Evolutionary conservation across 2,888 invertebrate genomes (phyloP).

Genomic region (Amphipyra tragopoginis): DNA sequence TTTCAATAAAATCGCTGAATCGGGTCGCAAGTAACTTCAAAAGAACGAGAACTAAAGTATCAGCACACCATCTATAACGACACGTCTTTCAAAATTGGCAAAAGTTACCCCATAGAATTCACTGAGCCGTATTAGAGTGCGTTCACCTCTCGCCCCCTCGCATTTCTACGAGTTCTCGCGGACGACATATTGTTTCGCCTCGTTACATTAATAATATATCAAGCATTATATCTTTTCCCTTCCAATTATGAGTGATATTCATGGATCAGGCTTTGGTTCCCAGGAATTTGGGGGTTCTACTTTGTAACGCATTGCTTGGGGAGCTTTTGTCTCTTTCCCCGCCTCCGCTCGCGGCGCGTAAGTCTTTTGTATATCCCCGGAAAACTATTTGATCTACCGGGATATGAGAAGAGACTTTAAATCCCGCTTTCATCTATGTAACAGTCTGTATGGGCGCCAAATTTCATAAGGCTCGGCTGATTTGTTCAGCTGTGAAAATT

Average conservation of each 20-base stretch:
- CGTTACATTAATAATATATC: slow-evolving; percentile 44
- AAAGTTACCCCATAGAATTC: slow-evolving; percentile 44
- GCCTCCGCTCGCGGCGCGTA: neutral
- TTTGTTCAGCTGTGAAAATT: neutral
- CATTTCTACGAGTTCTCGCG: slow-evolving; percentile 51
- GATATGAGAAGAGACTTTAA: slow-evolving; percentile 18
- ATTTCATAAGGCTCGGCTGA: neutral
- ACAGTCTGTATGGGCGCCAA: neutral
- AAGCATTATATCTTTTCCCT: slow-evolving; percentile 33
- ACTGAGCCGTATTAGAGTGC: slow-evolving; percentile 35
- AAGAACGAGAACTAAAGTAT: slow-evolving; percentile 19
- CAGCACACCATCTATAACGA: slow-evolving; percentile 24
- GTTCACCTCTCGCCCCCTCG: slow-evolving; percentile 50
- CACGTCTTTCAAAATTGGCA: slow-evolving; percentile 41
- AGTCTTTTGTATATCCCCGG: slow-evolving; percentile 13
- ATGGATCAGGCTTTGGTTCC: neutral
- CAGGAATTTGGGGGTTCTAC: slow-evolving; percentile 1
- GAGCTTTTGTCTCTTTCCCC: neutral
- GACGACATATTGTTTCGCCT: slow-evolving; percentile 44
- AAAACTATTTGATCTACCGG: slow-evolving; percentile 33
- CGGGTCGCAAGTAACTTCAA: slow-evolving; percentile 12
- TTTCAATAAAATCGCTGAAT: neutral
- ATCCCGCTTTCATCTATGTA: neutral
- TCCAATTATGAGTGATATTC: slow-evolving; percentile 35
- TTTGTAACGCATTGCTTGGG: slow-evolving; percentile 2